phyloP scores from a whole-genome alignment of 2,113 vertebrate species.

The Suncus etruscus region DNA sequence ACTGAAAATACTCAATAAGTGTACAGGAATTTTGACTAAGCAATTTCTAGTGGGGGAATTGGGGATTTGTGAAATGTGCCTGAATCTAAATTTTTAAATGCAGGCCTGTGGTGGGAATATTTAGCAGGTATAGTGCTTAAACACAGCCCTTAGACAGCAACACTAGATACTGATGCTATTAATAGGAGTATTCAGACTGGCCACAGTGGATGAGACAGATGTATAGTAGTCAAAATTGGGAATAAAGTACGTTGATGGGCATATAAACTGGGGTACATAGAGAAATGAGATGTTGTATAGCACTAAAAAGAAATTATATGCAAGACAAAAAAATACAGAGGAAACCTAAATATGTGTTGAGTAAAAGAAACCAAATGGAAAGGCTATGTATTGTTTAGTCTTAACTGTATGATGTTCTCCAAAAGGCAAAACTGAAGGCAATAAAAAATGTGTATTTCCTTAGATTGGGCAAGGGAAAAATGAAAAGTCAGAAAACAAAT shows the following conservation, averaged over 20 bases:
- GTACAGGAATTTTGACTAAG: background rate
- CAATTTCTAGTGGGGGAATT: background rate
- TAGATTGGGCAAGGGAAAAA: background rate
- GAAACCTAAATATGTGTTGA: background rate
- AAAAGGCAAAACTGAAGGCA: background rate
- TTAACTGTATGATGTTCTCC: background rate
- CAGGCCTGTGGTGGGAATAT: background rate
- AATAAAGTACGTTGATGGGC: background rate
- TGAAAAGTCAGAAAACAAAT: background rate
- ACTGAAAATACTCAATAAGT: constrained; percentile 7
- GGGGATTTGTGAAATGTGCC: background rate
- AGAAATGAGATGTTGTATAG: constrained; percentile 17
- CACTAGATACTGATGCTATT: background rate
- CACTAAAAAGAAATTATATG: background rate
- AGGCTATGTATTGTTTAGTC: background rate
- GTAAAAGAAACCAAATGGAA: background rate
- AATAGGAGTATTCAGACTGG: background rate
- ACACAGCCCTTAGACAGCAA: background rate
- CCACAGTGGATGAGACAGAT: background rate
- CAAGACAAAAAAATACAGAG: background rate
- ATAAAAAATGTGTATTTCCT: background rate
- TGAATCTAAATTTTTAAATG: background rate
- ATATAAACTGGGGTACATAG: background rate
- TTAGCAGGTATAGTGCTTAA: background rate
- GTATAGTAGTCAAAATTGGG: background rate